These are phyloP conservation scores for Prosopocoilus inquinatus DNA, from an alignment of 2,888 invertebrate genomes.

Conservation along the genomic window DNA sequence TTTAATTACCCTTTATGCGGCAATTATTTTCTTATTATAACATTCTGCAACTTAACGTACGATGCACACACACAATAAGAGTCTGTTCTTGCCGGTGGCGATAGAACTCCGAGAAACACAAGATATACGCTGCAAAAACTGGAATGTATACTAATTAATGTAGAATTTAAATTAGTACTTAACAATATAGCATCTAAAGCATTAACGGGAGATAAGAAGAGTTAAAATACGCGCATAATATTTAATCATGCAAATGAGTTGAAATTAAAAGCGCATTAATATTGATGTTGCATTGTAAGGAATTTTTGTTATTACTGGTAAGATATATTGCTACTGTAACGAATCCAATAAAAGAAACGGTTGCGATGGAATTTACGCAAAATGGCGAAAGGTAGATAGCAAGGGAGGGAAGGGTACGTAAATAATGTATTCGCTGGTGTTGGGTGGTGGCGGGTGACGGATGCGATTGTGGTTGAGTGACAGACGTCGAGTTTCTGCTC, in stretches of 20 bases:
- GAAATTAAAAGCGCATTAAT: constrained; percentile 1
- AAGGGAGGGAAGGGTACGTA: constrained; percentile 9
- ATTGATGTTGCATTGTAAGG: not conserved
- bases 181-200: no score
- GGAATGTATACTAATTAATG: no score
- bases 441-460: constrained; percentile 38
- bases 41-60: no score
- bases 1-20: no score
- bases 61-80: no score
- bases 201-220: no score
- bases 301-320: not conserved
- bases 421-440: constrained; percentile 24
- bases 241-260: not conserved
- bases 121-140: no score
- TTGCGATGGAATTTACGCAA: constrained; percentile 26
- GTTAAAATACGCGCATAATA: no score
- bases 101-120: no score
- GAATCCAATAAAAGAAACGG: constrained; percentile 17
- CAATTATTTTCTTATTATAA: no score
- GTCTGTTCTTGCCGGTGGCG: no score
- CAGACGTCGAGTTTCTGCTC: constrained; percentile 44
- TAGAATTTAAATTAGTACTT: no score
- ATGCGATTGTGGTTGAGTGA: constrained; percentile 49
- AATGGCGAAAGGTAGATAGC: constrained; percentile 20
- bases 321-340: not conserved